Base-by-base conservation (phyloP, 2,888 invertebrate species). In the Muschampia plurimacula region DNA sequence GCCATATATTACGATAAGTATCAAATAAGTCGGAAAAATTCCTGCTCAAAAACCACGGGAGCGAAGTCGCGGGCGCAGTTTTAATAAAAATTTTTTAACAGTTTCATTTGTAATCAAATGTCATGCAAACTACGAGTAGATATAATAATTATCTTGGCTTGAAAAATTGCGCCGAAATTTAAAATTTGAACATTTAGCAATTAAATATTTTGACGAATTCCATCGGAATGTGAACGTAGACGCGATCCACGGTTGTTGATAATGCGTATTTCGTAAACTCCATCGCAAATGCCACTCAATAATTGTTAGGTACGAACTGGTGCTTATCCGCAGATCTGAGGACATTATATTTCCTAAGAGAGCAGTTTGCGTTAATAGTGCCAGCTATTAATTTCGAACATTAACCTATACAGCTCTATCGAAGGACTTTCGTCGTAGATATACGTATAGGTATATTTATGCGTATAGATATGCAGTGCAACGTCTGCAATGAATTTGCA, bases 301-400 rank as follows among this genome's bases (percentile, higher is more conserved):
- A 71, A 70, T 71, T 71, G 66, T 71, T 66, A 44, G n/a, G 44
- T 49, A 59, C 22, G 52, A 41, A 13, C 59, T 36, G 49, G 65
- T 59, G 64, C 44, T 70, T 65, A 70, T 70, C 59, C 36, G 59
- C 70, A 59, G 65, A 65, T 70, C 59, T 59, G 70, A 36, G 65
- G 65, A 70, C 65, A 46, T 60, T 68, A 60, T 64, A 57, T 70
- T 70, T 59, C 70, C 65, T 70, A 65, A 59, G 71, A 66, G 65
- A 71, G 71, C 49, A 49, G 59, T 66, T 71, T 49, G 49, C 36
- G 28, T 44, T 64, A 64, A 64, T 44, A 41, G 39, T 55, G 7
- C 44, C 32, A 9, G 64, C 70, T 65, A 65, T 70, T 70, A 65
- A 64, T 55, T 69, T 63, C 13, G 49, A 44, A 55, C 44, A 62